phyloP scores from a whole-genome alignment of 1,140 invertebrate species.

The Dysdera silvatica region DNA sequence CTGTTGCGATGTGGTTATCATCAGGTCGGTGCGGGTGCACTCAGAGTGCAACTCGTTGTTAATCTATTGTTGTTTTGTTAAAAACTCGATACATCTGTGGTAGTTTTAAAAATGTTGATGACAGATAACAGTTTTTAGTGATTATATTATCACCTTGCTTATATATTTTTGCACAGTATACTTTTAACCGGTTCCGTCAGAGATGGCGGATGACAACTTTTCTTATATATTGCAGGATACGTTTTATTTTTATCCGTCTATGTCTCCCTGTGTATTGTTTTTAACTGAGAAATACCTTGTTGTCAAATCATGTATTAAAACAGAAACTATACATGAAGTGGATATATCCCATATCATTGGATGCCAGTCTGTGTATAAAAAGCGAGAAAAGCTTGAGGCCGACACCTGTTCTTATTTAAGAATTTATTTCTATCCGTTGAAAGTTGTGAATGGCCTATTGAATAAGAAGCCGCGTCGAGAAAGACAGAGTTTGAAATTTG shows the following conservation, averaged over 20 bases:
- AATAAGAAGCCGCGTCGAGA: slow-evolving; percentile 54
- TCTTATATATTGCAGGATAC: slow-evolving; percentile 21
- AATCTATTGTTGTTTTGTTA: too few species aligned
- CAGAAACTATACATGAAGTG: slow-evolving; percentile 3
- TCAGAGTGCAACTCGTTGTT: too few species aligned
- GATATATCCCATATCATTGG: background rate
- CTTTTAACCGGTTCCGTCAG: too few species aligned
- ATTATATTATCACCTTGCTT: too few species aligned
- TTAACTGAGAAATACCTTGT: slow-evolving; percentile 15
- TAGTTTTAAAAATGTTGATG: too few species aligned
- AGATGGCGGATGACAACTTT: too few species aligned
- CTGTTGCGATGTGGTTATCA: too few species aligned
- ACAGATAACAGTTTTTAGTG: too few species aligned
- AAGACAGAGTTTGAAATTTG: slow-evolving; percentile 62
- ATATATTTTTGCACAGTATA: too few species aligned
- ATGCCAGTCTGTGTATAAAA: background rate
- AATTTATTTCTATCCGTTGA: slow-evolving; percentile 73
- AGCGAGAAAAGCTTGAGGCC: background rate
- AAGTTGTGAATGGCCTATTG: slow-evolving; percentile 50
- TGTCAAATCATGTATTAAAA: background rate
- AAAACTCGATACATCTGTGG: too few species aligned
- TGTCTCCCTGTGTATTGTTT: slow-evolving; percentile 10
- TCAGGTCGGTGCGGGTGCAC: too few species aligned
- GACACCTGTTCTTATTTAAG: slow-evolving; percentile 56
- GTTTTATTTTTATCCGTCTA: slow-evolving; percentile 15